Evolutionary conservation across 2,797 vertebrate species (phyloP).

Genomic region (Artibeus lituratus): DNA sequence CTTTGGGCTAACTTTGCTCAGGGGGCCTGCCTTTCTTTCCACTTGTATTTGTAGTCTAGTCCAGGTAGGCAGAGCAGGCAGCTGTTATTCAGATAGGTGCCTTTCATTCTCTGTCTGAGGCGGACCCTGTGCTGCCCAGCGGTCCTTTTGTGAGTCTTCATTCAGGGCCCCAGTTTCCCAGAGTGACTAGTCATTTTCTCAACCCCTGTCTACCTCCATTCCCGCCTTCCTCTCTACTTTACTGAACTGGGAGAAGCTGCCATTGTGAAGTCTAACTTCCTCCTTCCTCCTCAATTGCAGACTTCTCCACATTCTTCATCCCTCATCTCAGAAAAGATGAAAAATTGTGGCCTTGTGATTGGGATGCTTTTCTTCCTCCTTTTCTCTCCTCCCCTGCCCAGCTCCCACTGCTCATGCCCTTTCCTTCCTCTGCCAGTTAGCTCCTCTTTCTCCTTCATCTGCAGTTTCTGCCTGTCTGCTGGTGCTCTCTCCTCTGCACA

Average conservation of each 20-base stretch:
- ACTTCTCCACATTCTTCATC: neutral
- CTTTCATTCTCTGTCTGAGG: neutral
- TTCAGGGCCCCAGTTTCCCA: neutral
- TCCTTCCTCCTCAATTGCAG: neutral
- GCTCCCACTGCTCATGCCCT: rapidly evolving
- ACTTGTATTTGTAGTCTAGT: neutral
- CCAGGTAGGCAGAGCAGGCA: neutral
- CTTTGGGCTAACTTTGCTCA: neutral
- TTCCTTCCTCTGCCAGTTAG: neutral
- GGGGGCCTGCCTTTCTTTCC: neutral
- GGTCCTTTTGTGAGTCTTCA: neutral
- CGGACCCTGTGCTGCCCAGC: neutral
- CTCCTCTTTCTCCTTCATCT: neutral
- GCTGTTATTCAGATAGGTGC: neutral
- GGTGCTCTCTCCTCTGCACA: neutral
- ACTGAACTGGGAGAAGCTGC: neutral
- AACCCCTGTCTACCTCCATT: neutral
- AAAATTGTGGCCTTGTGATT: neutral
- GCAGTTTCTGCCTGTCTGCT: neutral
- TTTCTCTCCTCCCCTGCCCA: neutral
- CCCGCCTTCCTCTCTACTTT: neutral
- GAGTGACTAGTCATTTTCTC: neutral
- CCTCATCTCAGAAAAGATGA: neutral
- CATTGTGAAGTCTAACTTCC: neutral
- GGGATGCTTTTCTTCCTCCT: neutral